Conservation (phyloP, 2,888 invertebrate species). For the Ophion ellenae region DNA sequence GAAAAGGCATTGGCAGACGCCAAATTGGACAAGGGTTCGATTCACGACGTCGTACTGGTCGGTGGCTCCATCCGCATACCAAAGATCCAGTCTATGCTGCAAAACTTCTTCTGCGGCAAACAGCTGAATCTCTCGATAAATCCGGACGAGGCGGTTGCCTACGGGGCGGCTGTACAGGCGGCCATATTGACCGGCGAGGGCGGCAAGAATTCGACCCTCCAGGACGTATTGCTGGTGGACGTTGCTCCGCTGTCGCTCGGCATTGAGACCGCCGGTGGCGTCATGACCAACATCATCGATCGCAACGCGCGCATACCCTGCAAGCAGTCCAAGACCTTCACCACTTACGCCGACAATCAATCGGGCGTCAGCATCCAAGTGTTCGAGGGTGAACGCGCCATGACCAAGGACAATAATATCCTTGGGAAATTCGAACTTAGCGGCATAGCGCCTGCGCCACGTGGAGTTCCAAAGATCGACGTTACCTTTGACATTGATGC, state of each 20-base stretch:
- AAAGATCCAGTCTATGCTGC: conserved; percentile 90
- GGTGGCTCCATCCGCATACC: conserved; percentile 93
- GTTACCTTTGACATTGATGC: conserved; percentile 91
- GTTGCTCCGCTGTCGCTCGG: conserved; percentile 89
- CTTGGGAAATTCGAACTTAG: conserved; percentile 87
- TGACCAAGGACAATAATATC: conserved; percentile 91
- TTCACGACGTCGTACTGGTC: conserved; percentile 92
- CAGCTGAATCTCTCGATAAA: conserved; percentile 95
- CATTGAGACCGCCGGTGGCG: conserved; percentile 91
- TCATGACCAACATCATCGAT: conserved; percentile 88
- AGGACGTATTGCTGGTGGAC: conserved; percentile 89
- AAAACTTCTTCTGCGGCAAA: conserved; percentile 91
- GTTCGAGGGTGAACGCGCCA: conserved; percentile 89
- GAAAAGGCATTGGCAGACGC: conserved; percentile 91
- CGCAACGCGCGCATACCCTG: conserved; percentile 85
- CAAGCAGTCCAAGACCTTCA: conserved; percentile 86
- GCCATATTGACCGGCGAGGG: conserved; percentile 91
- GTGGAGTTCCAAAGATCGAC: conserved; percentile 88
- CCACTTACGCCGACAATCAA: conserved; percentile 88
- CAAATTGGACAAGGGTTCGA: conserved; percentile 89
- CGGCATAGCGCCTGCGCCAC: conserved; percentile 89
- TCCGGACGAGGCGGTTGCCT: conserved; percentile 96
- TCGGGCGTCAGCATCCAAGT: conserved; percentile 86
- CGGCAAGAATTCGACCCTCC: conserved; percentile 86
- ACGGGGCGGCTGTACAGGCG: conserved; percentile 96